These are phyloP conservation scores for Falco concolor DNA, from an alignment of 2,797 vertebrate species.

Conservation along the genomic window DNA sequence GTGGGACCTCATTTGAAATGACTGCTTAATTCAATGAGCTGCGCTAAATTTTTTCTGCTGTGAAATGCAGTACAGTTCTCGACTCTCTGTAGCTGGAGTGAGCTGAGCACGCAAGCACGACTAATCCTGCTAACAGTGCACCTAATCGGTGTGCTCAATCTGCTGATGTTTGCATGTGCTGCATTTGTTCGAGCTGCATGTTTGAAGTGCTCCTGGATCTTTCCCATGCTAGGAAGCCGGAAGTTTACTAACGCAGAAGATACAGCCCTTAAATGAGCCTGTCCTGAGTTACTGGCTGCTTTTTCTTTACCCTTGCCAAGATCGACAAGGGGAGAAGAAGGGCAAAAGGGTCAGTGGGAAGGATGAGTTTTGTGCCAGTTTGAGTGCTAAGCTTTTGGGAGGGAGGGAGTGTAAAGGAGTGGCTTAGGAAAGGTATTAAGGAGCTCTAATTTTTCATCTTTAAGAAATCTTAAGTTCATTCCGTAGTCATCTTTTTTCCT, in stretches of 20 bases:
- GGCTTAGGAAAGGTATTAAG: not conserved
- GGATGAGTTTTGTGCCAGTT: not conserved
- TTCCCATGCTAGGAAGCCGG: accelerated
- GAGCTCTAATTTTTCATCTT: not conserved
- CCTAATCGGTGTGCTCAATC: accelerated
- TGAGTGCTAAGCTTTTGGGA: not conserved
- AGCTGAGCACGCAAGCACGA: not conserved
- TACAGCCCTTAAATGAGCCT: not conserved
- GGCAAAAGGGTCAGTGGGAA: not conserved
- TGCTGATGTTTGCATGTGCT: not conserved
- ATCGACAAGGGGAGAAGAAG: not conserved
- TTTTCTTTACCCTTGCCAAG: not conserved
- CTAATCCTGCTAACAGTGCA: not conserved
- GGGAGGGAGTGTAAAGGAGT: not conserved
- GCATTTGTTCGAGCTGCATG: not conserved
- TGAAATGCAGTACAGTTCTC: not conserved
- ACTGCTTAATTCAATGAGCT: not conserved
- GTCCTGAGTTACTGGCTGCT: not conserved
- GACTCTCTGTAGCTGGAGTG: not conserved
- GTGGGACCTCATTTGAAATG: not conserved
- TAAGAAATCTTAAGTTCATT: not conserved
- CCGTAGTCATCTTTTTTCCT: not conserved
- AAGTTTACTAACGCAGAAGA: not conserved
- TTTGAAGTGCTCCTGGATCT: not conserved
- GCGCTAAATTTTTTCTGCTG: not conserved